Conservation (phyloP, 2,888 invertebrate genomes). For the Melanostoma mellinum region DNA sequence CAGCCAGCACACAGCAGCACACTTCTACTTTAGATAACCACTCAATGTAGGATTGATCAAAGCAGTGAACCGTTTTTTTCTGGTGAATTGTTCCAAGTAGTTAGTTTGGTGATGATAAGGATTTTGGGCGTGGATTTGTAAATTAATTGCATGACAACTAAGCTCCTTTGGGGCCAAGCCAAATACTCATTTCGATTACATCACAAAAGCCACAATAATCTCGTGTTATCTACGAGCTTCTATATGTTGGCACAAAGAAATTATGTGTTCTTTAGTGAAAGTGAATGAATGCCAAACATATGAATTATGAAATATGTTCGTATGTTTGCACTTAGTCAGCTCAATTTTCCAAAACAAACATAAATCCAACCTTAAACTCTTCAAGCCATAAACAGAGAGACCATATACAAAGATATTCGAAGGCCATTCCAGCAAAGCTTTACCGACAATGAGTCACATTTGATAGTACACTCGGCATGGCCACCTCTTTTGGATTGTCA, state of each 20-base stretch:
- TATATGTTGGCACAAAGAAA: neutral
- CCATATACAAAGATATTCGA: conserved; percentile 4
- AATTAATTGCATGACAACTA: conserved; percentile 7
- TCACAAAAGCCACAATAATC: neutral
- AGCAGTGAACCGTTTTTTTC: conserved; percentile 1
- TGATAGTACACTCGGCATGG: conserved; percentile 6
- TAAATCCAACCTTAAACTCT: conserved; percentile 30
- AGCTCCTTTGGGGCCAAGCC: neutral
- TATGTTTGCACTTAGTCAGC: neutral
- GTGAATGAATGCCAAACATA: conserved; percentile 4
- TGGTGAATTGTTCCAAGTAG: neutral
- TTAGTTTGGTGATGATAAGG: conserved; percentile 27
- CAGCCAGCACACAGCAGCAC: conserved; percentile 26
- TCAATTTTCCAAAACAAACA: conserved; percentile 27
- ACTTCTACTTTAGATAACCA: conserved; percentile 51
- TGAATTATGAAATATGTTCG: neutral
- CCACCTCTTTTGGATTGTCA: conserved; percentile 17
- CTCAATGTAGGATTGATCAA: conserved; percentile 48
- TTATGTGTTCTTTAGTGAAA: neutral
- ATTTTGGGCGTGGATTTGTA: conserved; percentile 16
- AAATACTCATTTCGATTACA: conserved; percentile 1
- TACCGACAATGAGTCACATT: conserved; percentile 13
- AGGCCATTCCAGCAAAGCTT: conserved; percentile 5
- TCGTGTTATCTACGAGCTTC: neutral
- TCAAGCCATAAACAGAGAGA: neutral